phyloP scores from a whole-genome alignment of 2,888 invertebrate genomes.

The Ypsolopha scabrella region DNA sequence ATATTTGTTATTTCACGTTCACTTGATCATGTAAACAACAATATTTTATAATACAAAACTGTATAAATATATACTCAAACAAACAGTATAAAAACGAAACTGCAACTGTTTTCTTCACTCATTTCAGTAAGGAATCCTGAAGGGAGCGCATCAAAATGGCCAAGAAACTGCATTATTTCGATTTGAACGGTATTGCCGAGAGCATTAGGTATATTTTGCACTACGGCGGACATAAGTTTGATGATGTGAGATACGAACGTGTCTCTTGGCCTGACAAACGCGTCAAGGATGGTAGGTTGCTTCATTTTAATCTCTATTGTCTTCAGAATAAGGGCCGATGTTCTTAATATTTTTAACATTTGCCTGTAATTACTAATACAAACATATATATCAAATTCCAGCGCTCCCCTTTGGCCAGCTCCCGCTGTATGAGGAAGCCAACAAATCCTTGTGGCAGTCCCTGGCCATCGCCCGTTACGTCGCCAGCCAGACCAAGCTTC shows the following conservation, averaged over 20 bases:
- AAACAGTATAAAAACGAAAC: no score
- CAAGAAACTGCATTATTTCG: slow-evolving; percentile 33
- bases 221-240: slow-evolving; percentile 43
- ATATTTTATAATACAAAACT: no score
- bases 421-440: slow-evolving; percentile 44
- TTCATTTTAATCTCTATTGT: no score
- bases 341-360: not conserved
- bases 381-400: slow-evolving; percentile 13
- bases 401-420: slow-evolving; percentile 41
- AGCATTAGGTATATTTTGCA: slow-evolving; percentile 40
- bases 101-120: no score
- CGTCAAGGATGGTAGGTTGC: slow-evolving; percentile 1
- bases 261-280: slow-evolving; percentile 3
- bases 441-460: slow-evolving; percentile 34
- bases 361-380: not conserved
- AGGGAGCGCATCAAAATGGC: slow-evolving; percentile 18
- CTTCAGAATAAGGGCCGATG: not conserved
- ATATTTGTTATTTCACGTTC: no score
- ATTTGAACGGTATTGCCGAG: slow-evolving; percentile 38
- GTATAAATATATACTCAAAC: no score
- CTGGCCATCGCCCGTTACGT: slow-evolving; percentile 65
- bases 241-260: slow-evolving; percentile 1
- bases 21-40: no score
- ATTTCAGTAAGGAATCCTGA: no score
- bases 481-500: slow-evolving; percentile 50